phyloP scores from a whole-genome alignment of 2,797 vertebrate genomes.

The Gadopsis bispinosus region DNA sequence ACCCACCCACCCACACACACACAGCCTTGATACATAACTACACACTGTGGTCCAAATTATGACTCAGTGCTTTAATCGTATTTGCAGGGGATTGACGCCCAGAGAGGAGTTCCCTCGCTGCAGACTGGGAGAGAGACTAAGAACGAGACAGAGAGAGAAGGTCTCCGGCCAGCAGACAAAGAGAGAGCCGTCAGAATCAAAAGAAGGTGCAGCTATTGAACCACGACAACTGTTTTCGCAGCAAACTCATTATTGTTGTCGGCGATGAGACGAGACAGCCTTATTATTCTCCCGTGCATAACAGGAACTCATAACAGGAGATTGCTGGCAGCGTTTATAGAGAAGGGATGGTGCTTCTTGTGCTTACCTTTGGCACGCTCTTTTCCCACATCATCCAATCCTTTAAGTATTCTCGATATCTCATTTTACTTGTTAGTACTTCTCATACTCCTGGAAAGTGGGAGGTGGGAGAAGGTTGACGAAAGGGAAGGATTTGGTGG shows the following conservation, averaged over 20 bases:
- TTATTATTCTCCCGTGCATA: slow-evolving; percentile 73
- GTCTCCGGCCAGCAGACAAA: slow-evolving; percentile 15
- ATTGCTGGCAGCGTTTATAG: slow-evolving; percentile 69
- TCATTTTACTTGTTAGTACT: slow-evolving; percentile 60
- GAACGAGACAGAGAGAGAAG: slow-evolving; percentile 26
- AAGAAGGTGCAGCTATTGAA: slow-evolving; percentile 65
- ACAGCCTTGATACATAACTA: slow-evolving; percentile 46
- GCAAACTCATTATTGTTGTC: slow-evolving; percentile 74
- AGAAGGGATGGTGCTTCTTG: slow-evolving; percentile 63
- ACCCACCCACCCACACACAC: slow-evolving; percentile 12
- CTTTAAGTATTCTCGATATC: slow-evolving; percentile 47
- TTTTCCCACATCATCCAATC: slow-evolving; percentile 65
- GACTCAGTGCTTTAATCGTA: slow-evolving; percentile 79
- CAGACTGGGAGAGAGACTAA: slow-evolving; percentile 18
- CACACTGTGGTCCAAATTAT: slow-evolving; percentile 74
- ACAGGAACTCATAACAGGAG: slow-evolving; percentile 72
- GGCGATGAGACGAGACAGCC: slow-evolving; percentile 53
- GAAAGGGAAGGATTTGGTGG: slow-evolving; percentile 23
- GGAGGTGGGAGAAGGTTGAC: slow-evolving; percentile 9
- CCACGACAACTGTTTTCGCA: slow-evolving; percentile 54
- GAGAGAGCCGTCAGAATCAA: slow-evolving; percentile 51
- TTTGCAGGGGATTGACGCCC: slow-evolving; percentile 79
- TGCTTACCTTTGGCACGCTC: slow-evolving; percentile 63
- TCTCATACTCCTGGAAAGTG: slow-evolving; percentile 30
- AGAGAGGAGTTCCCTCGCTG: slow-evolving; percentile 59